Evolutionary conservation across 2,888 invertebrate genomes (phyloP).

Genomic region (Acronicta alni): DNA sequence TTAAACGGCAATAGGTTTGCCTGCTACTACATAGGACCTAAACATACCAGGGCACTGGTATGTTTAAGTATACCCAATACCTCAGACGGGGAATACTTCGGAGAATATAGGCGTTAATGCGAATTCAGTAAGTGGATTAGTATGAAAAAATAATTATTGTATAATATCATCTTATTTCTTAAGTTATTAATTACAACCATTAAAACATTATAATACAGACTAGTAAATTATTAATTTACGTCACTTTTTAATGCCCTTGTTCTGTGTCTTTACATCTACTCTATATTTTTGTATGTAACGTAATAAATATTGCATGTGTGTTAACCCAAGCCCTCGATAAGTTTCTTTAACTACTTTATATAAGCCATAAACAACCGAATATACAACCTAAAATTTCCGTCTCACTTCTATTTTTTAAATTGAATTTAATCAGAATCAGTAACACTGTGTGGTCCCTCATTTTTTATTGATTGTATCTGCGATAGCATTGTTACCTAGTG

Average conservation of each 20-base stretch:
- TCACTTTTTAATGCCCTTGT: slow-evolving; percentile 19
- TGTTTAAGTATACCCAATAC: too few relatives aligned
- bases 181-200: too few relatives aligned
- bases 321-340: slow-evolving; percentile 35
- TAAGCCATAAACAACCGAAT: slow-evolving; percentile 41
- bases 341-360: slow-evolving; percentile 53
- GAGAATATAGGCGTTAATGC: too few relatives aligned
- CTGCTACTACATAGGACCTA: too few relatives aligned
- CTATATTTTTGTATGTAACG: slow-evolving; percentile 66
- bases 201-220: neutral
- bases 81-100: too few relatives aligned
- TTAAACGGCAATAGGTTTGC: too few relatives aligned
- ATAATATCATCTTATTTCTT: too few relatives aligned
- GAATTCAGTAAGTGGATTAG: too few relatives aligned
- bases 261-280: slow-evolving; percentile 49
- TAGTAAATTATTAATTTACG: neutral
- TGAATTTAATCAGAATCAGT: slow-evolving; percentile 9
- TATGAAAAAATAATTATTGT: too few relatives aligned
- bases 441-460: slow-evolving; percentile 67
- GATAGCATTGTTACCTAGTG: slow-evolving; percentile 61
- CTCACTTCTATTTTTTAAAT: slow-evolving; percentile 9
- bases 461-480: slow-evolving; percentile 66
- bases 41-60: too few relatives aligned
- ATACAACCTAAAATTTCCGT: slow-evolving; percentile 2
- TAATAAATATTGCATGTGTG: slow-evolving; percentile 62